Base-by-base conservation (phyloP, 1,140 invertebrate genomes). In the Drusus annulatus region DNA sequence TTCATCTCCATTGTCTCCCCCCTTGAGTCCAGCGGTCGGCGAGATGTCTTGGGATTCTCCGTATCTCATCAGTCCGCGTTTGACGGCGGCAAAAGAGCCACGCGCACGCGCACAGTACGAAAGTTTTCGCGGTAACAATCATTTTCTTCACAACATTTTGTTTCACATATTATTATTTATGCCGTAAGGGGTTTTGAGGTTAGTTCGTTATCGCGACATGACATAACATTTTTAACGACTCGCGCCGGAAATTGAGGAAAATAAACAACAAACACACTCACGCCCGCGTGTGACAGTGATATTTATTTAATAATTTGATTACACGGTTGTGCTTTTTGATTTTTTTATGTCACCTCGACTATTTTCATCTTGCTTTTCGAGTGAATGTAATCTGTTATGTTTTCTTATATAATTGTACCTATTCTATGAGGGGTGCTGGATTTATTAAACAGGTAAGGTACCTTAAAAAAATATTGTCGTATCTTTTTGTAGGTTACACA, bases 21-120 rank as follows among this genome's bases (percentile, higher is more conserved):
- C 23, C 62, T 65, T 28, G 23, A 8, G n/a, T 31, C 10, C 62
- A 65, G 62, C 25, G 16, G 21, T 21, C 62, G 62, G 23, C 21
- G 28, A 65, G 62, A 65, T 65, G 62, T 65, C 62, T 65, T 31
- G 21, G 62, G 62, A 65, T 65, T 65, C 62, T 65, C 62, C 36
- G 13, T 23, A 65, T 28, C 62, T 31, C 62, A 65, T 65, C 62
- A 65, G 62, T 65, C 25, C 15, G 62, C 62, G 62, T 65, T 28
- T 28, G 25, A 65, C 62, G 62, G 62, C 62, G 62, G 62, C 21
- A 65, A 65, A 65, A 21, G 62, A 65, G 62, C 21, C n/a, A 65
- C 62, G 62, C 62, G 62, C 62, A n/a, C n/a, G 62, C 28, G 62
- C 62, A 28, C 25, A 31, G 13, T 31, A n/a, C 13, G 23, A 60